These are phyloP conservation scores for Scylla paramamosain DNA, from an alignment of 1,140 invertebrate genomes.

Conservation along the genomic window DNA sequence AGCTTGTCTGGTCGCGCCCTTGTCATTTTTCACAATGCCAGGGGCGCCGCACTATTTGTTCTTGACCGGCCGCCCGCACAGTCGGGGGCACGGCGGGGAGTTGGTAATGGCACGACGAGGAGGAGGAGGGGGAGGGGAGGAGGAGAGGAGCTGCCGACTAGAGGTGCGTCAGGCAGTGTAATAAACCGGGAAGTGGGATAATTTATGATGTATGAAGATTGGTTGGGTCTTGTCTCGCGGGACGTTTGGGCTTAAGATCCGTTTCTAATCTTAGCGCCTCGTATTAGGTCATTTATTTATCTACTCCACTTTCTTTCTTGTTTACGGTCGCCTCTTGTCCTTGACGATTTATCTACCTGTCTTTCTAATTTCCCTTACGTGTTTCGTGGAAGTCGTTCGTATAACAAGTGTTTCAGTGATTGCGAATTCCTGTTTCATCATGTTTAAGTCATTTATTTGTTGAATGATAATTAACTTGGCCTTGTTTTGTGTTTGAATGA, in stretches of 20 bases:
- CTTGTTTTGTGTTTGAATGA: too few relatives aligned
- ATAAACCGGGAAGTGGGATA: conserved; percentile 9
- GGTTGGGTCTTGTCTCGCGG: not conserved
- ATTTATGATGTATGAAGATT: conserved; percentile 24
- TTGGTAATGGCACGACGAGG: not conserved
- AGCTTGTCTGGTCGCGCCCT: conserved; percentile 62
- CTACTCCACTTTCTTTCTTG: not conserved
- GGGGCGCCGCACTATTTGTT: conserved; percentile 31
- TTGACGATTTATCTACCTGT: not conserved
- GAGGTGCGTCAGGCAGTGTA: conserved; percentile 18
- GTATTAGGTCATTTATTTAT: not conserved
- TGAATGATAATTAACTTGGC: too few relatives aligned
- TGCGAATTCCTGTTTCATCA: not conserved
- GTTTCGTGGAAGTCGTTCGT: not conserved
- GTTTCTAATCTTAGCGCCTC: conserved; percentile 1
- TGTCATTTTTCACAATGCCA: conserved; percentile 63
- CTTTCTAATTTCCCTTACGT: not conserved
- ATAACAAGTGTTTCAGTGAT: not conserved
- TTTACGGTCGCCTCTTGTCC: not conserved
- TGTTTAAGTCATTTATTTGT: too few relatives aligned
- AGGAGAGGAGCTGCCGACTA: not conserved
- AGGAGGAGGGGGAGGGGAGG: not conserved
- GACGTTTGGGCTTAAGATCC: conserved; percentile 19
- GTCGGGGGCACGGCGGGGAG: conserved; percentile 32
- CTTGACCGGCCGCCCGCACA: conserved; percentile 6